Conservation (phyloP, 2,797 vertebrate genomes). For the Peromyscus nudipes region DNA sequence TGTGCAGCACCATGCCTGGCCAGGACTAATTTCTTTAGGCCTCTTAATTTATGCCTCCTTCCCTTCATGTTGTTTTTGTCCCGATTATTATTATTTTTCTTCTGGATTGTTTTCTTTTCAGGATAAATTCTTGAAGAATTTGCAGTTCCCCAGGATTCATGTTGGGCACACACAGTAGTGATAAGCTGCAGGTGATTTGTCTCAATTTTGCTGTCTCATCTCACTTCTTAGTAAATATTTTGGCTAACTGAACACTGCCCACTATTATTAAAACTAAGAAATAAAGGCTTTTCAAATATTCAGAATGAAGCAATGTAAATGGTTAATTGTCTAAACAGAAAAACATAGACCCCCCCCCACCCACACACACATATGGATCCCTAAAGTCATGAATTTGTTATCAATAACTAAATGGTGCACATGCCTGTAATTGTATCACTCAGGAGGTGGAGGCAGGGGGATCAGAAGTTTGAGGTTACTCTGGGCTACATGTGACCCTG, state of each 20-base stretch:
- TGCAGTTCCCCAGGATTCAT: background rate
- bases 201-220: background rate
- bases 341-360: background rate
- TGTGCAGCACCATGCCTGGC: background rate
- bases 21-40: background rate
- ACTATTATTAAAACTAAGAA: constrained; percentile 23
- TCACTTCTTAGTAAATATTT: background rate
- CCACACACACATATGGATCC: background rate
- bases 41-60: background rate
- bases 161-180: background rate
- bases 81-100: background rate
- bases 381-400: background rate
- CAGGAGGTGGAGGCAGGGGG: background rate
- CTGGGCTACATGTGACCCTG: background rate
- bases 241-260: background rate
- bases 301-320: background rate
- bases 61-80: background rate
- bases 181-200: background rate
- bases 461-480: background rate
- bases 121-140: background rate
- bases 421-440: background rate
- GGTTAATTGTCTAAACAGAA: background rate
- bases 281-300: constrained; percentile 43
- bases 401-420: background rate
- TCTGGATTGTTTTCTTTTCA: background rate